These are phyloP conservation scores for Melanotaenia boesemani DNA, from an alignment of 2,797 vertebrate species.

Conservation along the genomic window DNA sequence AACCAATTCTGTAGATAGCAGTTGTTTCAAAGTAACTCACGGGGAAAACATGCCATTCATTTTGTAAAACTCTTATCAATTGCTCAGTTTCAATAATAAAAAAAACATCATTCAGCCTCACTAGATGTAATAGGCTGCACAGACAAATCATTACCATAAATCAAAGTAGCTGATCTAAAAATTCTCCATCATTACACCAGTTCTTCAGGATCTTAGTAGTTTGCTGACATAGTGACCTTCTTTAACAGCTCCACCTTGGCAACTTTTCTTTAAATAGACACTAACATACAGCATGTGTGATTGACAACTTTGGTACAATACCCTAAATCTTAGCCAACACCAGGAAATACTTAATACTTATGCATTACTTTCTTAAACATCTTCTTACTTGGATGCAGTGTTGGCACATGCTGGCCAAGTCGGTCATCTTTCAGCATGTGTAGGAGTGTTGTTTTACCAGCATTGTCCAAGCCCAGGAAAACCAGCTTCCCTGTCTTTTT, in stretches of 20 bases:
- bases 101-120: background rate
- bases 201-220: background rate
- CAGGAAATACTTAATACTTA: background rate
- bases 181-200: background rate
- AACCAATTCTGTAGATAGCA: background rate
- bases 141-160: background rate
- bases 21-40: background rate
- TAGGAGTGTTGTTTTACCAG: slow-evolving; percentile 95
- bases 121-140: background rate
- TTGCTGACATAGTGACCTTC: background rate
- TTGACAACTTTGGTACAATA: background rate
- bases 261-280: background rate
- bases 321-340: background rate
- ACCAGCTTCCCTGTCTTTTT: slow-evolving; percentile 97
- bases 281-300: background rate
- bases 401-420: slow-evolving; percentile 95
- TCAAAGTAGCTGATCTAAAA: background rate
- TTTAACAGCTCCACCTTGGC: background rate
- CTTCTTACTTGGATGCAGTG: slow-evolving; percentile 91
- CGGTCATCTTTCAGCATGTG: slow-evolving; percentile 98
- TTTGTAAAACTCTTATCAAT: background rate
- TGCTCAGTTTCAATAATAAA: background rate
- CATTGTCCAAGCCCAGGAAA: slow-evolving; percentile 97
- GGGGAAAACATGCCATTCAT: background rate
- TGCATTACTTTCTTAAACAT: background rate